These are phyloP conservation scores for Ceratitis capitata DNA, from an alignment of 1,140 invertebrate species.

Conservation along the genomic window DNA sequence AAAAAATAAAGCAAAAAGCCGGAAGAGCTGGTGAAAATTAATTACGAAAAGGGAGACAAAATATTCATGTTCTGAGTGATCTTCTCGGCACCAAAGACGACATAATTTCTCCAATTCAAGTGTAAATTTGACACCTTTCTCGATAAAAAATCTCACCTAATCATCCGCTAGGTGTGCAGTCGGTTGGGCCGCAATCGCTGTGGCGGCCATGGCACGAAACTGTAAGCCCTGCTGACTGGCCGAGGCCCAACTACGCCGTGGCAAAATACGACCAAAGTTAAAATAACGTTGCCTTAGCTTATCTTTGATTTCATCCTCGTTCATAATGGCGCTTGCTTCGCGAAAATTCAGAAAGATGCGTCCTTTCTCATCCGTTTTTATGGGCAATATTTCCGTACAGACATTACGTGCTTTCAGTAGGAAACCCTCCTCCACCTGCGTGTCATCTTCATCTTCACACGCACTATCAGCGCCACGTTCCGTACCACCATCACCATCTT, in stretches of 20 bases:
- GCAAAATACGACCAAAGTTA: constrained; percentile 59
- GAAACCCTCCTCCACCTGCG: constrained; percentile 56
- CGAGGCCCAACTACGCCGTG: constrained; percentile 60
- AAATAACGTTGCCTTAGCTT: constrained; percentile 62
- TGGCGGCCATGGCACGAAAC: constrained; percentile 44
- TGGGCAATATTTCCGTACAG: constrained; percentile 63
- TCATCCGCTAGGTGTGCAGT: constrained; percentile 13
- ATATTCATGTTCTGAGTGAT: too few relatives aligned
- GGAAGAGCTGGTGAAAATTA: too few relatives aligned
- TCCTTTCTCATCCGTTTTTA: constrained; percentile 63
- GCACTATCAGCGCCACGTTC: neutral
- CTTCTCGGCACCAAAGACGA: too few relatives aligned
- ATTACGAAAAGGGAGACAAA: too few relatives aligned
- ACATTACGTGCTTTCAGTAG: constrained; percentile 61
- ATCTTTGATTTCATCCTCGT: constrained; percentile 64
- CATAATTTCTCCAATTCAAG: too few relatives aligned
- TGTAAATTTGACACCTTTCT: neutral
- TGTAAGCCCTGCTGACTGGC: constrained; percentile 59
- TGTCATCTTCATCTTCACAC: constrained; percentile 46
- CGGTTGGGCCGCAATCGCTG: neutral
- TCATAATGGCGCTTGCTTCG: constrained; percentile 63
- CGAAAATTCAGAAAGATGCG: constrained; percentile 62
- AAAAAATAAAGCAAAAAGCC: too few relatives aligned
- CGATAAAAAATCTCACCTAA: neutral
- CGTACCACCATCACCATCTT: neutral